phyloP scores from a whole-genome alignment of 1,140 invertebrate genomes.

The Orussus abietinus region DNA sequence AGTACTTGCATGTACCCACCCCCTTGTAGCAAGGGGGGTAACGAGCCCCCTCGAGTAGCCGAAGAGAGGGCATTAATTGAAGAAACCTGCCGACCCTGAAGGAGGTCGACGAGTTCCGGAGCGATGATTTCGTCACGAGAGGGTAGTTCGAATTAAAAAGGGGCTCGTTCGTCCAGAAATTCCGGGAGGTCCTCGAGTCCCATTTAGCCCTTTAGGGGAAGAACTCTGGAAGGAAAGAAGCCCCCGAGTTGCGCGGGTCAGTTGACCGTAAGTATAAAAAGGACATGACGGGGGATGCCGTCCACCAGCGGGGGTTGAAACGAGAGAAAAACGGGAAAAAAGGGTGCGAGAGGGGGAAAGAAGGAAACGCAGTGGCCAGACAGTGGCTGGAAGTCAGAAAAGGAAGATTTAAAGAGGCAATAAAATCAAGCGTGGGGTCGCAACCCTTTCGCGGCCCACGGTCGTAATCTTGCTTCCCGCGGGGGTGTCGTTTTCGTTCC shows the following conservation, averaged over 20 bases:
- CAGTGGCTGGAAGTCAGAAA: conserved; percentile 20
- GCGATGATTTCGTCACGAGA: too few relatives aligned
- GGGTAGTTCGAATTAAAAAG: too few relatives aligned
- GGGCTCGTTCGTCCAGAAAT: too few relatives aligned
- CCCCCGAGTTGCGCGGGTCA: conserved; percentile 36
- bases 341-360: conserved; percentile 25
- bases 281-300: background rate
- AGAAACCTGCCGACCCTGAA: too few relatives aligned
- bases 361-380: conserved; percentile 29
- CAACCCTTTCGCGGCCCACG: conserved; percentile 42
- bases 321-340: conserved; percentile 26
- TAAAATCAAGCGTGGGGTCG: conserved; percentile 46
- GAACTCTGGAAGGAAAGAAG: conserved; percentile 23
- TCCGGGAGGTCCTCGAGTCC: too few relatives aligned
- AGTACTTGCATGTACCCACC: too few relatives aligned
- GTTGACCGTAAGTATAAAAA: conserved; percentile 21
- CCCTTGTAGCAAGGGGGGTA: too few relatives aligned
- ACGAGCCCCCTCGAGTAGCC: too few relatives aligned
- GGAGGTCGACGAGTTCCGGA: too few relatives aligned
- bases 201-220: too few relatives aligned
- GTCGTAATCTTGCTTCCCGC: conserved; percentile 37
- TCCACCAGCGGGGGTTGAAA: conserved; percentile 15
- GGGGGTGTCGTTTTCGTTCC: conserved; percentile 40
- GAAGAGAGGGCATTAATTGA: too few relatives aligned
- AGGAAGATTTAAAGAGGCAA: conserved; percentile 29